Evolutionary conservation across 35 echinoderm and acorn worm genomes (phyloP).

Genomic region (Lytechinus variegatus): DNA sequence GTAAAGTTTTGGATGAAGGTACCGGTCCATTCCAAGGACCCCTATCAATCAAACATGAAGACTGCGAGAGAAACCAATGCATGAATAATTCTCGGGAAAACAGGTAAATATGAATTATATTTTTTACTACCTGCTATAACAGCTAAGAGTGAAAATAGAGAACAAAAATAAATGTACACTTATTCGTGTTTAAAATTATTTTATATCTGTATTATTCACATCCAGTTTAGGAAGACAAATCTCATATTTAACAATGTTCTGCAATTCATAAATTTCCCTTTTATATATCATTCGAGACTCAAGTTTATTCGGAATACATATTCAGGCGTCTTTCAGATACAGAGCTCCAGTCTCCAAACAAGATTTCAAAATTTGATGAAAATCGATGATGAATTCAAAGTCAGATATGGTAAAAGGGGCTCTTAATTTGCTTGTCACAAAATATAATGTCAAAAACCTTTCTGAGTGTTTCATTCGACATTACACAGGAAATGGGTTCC

Average conservation of each 20-base stretch:
- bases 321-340: too few species aligned
- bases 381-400: not conserved
- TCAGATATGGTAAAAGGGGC: not conserved
- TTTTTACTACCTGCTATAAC: not conserved
- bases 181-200: too few species aligned
- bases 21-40: not conserved
- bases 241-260: too few species aligned
- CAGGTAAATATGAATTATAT: not conserved
- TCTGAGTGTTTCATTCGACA: not conserved
- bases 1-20: not conserved
- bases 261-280: too few species aligned
- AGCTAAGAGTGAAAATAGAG: not conserved
- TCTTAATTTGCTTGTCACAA: constrained; percentile 12
- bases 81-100: not conserved
- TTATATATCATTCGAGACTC: too few species aligned
- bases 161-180: not conserved
- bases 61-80: not conserved
- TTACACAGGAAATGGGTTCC: not conserved
- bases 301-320: too few species aligned
- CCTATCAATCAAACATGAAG: not conserved
- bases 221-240: too few species aligned
- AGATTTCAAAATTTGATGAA: constrained; percentile 5
- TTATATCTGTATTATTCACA: too few species aligned
- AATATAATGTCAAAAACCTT: not conserved
- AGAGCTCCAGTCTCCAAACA: not conserved